Evolutionary conservation across 2,113 vertebrate species (phyloP).

Genomic region (Pelusios castaneus): DNA sequence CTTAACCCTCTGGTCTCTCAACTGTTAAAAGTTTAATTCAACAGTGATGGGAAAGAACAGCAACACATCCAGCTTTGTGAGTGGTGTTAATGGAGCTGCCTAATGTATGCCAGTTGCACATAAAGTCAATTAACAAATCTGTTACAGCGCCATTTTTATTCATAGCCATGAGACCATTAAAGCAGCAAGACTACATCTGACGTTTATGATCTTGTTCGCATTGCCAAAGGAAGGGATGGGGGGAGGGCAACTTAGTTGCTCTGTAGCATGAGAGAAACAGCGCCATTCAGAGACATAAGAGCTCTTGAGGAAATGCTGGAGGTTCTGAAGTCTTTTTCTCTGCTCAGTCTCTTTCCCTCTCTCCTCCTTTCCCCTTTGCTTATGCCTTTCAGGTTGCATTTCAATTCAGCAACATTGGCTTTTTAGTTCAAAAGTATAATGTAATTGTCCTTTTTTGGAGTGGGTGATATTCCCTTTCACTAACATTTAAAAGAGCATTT

Average conservation of each 20-base stretch:
- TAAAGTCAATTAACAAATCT: constrained; percentile 71
- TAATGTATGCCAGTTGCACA: constrained; percentile 52
- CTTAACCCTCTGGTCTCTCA: constrained; percentile 71
- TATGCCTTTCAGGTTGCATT: constrained; percentile 55
- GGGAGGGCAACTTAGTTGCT: constrained; percentile 45
- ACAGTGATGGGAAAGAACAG: constrained; percentile 41
- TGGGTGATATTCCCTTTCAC: constrained; percentile 52
- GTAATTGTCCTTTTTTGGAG: constrained; percentile 31
- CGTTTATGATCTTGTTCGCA: constrained; percentile 62
- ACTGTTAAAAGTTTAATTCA: constrained; percentile 66
- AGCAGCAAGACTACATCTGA: constrained; percentile 68
- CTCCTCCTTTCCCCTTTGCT: background rate
- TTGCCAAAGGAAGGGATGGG: constrained; percentile 53
- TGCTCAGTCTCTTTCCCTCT: background rate
- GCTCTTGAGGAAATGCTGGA: constrained; percentile 24
- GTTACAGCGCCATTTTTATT: constrained; percentile 74
- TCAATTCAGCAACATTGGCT: constrained; percentile 33
- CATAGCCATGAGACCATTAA: constrained; percentile 66
- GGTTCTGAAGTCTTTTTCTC: constrained; percentile 47
- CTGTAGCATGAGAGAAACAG: constrained; percentile 23
- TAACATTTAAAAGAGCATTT: constrained; percentile 56
- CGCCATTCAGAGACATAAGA: constrained; percentile 34
- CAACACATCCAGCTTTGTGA: constrained; percentile 36
- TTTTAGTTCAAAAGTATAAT: constrained; percentile 60
- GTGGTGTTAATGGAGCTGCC: constrained; percentile 33